phyloP scores from a whole-genome alignment of 2,113 vertebrate species.

The Pangasianodon gigas region DNA sequence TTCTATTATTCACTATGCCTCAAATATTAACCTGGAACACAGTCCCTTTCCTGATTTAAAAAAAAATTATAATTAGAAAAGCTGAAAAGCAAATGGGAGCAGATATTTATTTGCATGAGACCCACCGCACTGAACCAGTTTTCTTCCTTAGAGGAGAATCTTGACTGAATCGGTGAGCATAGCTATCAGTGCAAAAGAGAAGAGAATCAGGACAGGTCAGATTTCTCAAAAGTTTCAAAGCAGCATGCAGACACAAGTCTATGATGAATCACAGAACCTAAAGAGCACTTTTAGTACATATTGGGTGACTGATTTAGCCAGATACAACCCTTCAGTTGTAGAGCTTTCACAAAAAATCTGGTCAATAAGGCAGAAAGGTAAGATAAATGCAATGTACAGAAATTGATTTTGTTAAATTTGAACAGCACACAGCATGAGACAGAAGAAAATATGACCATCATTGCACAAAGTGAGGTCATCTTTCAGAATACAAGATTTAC shows the following conservation, averaged over 20 bases:
- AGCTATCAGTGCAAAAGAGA: slow-evolving; percentile 53
- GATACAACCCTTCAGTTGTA: background rate
- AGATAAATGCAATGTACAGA: background rate
- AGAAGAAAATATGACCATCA: background rate
- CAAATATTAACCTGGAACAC: background rate
- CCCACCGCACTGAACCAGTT: slow-evolving; percentile 48
- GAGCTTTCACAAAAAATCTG: background rate
- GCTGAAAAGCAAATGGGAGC: background rate
- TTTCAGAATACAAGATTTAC: background rate
- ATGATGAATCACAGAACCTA: background rate
- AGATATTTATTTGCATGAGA: slow-evolving; percentile 35
- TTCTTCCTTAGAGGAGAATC: slow-evolving; percentile 49
- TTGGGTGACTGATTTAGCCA: background rate
- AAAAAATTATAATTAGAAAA: background rate
- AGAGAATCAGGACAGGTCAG: slow-evolving; percentile 9
- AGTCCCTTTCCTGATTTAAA: background rate
- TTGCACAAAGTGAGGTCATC: background rate
- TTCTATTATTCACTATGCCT: background rate
- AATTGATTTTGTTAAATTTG: background rate
- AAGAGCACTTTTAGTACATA: background rate
- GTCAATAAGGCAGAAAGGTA: background rate
- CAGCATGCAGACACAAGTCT: slow-evolving; percentile 20
- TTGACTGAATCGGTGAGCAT: slow-evolving; percentile 45
- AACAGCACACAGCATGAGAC: background rate
- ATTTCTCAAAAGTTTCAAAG: slow-evolving; percentile 23